A percentile compares a stretch with the other conserved stretches of the same genome.
These are phyloP conservation scores for Acipenser ruthenus DNA, from an alignment of 2,797 vertebrate genomes.

Conservation along the genomic window DNA sequence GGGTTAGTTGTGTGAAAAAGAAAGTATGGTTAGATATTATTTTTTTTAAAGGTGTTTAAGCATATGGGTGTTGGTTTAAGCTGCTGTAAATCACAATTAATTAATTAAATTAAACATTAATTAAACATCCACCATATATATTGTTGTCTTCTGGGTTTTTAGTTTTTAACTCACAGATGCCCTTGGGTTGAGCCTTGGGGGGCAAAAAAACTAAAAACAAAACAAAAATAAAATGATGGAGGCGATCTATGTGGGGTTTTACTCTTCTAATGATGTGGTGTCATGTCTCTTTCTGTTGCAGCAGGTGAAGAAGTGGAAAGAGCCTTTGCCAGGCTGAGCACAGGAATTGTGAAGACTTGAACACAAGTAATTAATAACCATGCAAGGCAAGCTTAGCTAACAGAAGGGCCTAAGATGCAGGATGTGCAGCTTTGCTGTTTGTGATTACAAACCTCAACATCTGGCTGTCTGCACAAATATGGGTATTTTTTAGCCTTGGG, in stretches of 20 bases:
- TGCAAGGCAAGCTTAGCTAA: conserved; percentile 40
- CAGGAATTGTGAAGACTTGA: conserved; percentile 21
- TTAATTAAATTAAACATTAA: too few relatives aligned
- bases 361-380: conserved; percentile 43
- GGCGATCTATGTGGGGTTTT: conserved; percentile 34
- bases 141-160: too few relatives aligned
- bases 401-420: conserved; percentile 39
- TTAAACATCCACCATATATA: too few relatives aligned
- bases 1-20: too few relatives aligned
- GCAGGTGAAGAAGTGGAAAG: conserved; percentile 59
- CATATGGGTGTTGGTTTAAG: too few relatives aligned
- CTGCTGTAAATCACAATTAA: too few relatives aligned
- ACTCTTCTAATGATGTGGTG: conserved; percentile 60
- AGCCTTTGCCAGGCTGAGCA: conserved; percentile 26
- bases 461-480: conserved; percentile 49
- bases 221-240: too few relatives aligned
- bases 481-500: conserved; percentile 41
- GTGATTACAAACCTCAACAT: conserved; percentile 56
- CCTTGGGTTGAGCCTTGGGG: conserved; percentile 46
- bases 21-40: too few relatives aligned
- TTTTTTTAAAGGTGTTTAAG: too few relatives aligned
- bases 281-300: conserved; percentile 56
- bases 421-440: conserved; percentile 31
- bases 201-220: conserved; percentile 36
- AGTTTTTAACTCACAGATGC: conserved; percentile 46